Evolutionary conservation across 2,113 vertebrate genomes (phyloP).

Genomic region (Rhinolophus sinicus): DNA sequence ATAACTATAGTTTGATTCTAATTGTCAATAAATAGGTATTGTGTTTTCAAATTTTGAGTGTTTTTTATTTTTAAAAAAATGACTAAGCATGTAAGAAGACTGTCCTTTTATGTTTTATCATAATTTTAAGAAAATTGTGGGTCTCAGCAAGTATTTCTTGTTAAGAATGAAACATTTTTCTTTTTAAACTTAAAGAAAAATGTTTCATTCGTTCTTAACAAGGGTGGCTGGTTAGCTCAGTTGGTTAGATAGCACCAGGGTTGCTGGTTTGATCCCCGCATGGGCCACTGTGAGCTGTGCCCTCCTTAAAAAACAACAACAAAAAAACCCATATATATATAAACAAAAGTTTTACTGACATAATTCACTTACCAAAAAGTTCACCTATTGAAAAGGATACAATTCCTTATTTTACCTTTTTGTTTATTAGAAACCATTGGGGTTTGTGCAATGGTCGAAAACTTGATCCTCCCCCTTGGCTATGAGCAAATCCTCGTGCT

Average conservation of each 20-base stretch:
- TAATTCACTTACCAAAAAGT: background rate
- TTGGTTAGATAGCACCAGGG: too few relatives aligned
- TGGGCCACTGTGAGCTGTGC: too few relatives aligned
- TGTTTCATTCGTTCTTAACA: too few relatives aligned
- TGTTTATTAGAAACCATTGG: slow-evolving; percentile 93
- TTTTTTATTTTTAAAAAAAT: slow-evolving; percentile 3
- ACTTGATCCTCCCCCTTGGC: slow-evolving; percentile 88
- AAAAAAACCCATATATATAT: too few relatives aligned
- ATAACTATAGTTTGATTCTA: background rate
- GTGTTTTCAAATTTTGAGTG: slow-evolving; percentile 5
- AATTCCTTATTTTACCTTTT: slow-evolving; percentile 88
- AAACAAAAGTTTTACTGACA: background rate
- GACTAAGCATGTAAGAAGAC: background rate
- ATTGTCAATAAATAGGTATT: background rate
- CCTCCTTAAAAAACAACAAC: too few relatives aligned
- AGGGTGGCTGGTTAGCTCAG: too few relatives aligned
- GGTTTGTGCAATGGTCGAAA: slow-evolving; percentile 97
- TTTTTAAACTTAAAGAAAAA: background rate
- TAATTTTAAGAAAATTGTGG: slow-evolving; percentile 23
- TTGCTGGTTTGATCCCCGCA: too few relatives aligned
- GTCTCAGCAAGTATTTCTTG: slow-evolving; percentile 3
- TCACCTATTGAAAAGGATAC: background rate
- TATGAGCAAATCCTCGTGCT: slow-evolving; percentile 86
- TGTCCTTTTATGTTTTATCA: background rate
- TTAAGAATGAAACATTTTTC: slow-evolving; percentile 9